These are phyloP conservation scores for Noctilio leporinus DNA, from an alignment of 2,113 vertebrate species.

Conservation along the genomic window DNA sequence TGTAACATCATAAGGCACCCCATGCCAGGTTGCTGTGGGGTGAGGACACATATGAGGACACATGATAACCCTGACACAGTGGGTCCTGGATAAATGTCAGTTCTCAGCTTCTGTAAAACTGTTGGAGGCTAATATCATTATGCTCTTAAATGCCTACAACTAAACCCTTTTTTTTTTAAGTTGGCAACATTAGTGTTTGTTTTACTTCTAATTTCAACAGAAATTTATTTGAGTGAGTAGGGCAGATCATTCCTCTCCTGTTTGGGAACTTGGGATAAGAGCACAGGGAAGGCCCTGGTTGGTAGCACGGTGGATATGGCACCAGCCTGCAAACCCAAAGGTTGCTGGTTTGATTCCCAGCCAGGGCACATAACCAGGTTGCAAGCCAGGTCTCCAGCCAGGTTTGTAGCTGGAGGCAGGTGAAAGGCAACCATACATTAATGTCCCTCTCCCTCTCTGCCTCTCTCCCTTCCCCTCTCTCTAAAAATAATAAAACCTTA, in stretches of 20 bases:
- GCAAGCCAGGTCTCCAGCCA: too few species aligned
- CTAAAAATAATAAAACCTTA: too few species aligned
- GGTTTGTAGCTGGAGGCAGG: too few species aligned
- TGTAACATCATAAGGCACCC: background rate
- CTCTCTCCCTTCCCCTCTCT: too few species aligned
- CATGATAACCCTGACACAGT: background rate
- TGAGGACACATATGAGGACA: background rate
- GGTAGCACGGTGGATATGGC: too few species aligned
- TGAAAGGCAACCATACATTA: too few species aligned
- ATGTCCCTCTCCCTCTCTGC: too few species aligned
- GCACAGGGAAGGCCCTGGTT: background rate
- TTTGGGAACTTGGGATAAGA: background rate
- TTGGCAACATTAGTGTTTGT: background rate
- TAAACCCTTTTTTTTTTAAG: background rate
- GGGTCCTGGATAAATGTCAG: background rate
- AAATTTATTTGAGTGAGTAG: background rate
- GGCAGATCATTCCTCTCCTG: background rate
- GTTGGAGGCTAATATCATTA: background rate
- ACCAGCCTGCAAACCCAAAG: too few species aligned
- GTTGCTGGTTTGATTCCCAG: too few species aligned
- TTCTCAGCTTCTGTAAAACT: background rate
- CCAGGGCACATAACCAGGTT: too few species aligned
- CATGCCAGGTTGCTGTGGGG: background rate
- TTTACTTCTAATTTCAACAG: background rate
- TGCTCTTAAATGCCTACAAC: background rate